Base-by-base conservation (phyloP, 2,888 invertebrate species). In the Stenolophus ochropezus region DNA sequence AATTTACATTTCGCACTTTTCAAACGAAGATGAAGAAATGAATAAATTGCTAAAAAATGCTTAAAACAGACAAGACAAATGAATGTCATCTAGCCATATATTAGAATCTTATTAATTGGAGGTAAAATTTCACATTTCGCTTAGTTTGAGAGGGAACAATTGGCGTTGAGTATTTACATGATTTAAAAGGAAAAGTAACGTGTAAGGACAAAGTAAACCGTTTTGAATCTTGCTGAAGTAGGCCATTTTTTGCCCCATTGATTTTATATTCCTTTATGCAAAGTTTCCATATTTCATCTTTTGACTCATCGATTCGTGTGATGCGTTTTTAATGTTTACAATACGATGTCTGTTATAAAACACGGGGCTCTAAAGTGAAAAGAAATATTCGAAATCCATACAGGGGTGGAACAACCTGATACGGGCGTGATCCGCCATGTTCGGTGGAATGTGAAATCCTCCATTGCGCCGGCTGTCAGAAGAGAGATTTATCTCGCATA, bases 381-480 rank as follows among this genome's bases (percentile, higher is more conserved):
- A 58, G 23, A 61, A 61, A 61, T 23, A 23, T 11, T 61, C n/a
- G 25, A 21, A 56, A 11, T 56, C n/a, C 21, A 20, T 21, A 20
- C 25, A 42, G 53, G 80, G 73, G 58, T 56, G 80, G 14, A 71
- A 77, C 27, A 47, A 25, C 73, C 20, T 74, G 74, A 49, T 25
- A 75, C 21, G n/a, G 14, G 16, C 77, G 5, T 58, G 5, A 18
- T 16, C 80, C 25, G 81, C 81, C 74, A 61, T 81, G 75, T 65
- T 81, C 81, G 73, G 47, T 74, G 23, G 58, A 58, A 81, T 81
- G 81, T 81, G 81, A 81, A 81, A 81, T 81, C 56, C 79, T 69
- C 49, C 51, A 79, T 49, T 47, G 61, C 71, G 14, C 80, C 27
- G 56, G 23, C 80, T 73, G 80, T 80, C 80, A 58, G 14, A 61